These are phyloP conservation scores for Drosophila tristis DNA, from an alignment of 1,140 invertebrate genomes.

Conservation along the genomic window DNA sequence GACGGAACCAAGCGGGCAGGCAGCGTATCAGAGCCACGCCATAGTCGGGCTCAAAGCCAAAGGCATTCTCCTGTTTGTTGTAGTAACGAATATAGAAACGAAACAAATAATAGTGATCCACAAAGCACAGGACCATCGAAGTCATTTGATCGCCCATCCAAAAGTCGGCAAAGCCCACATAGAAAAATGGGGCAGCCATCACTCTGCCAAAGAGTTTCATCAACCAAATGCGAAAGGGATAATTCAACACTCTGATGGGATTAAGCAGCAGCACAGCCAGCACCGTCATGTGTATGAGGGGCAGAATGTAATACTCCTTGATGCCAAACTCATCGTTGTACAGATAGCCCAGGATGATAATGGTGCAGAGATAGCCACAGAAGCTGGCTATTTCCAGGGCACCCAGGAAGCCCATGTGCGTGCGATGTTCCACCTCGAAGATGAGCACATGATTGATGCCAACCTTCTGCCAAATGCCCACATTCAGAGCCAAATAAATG, in stretches of 20 bases:
- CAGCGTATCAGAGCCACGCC: conserved; percentile 87
- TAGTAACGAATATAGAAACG: conserved; percentile 55
- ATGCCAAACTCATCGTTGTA: conserved; percentile 85
- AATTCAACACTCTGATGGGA: conserved; percentile 87
- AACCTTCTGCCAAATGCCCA: conserved; percentile 88
- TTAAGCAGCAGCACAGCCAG: conserved; percentile 87
- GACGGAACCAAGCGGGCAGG: conserved; percentile 93
- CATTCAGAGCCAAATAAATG: conserved; percentile 89
- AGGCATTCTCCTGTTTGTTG: background rate
- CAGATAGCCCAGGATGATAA: conserved; percentile 84
- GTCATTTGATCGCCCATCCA: conserved; percentile 97
- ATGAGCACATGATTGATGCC: conserved; percentile 93
- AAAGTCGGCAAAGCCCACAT: conserved; percentile 95
- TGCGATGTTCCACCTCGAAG: conserved; percentile 90
- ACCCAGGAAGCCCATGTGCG: conserved; percentile 87
- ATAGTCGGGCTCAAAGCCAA: conserved; percentile 45
- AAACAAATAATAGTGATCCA: conserved; percentile 88
- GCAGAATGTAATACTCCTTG: conserved; percentile 86
- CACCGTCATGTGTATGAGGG: conserved; percentile 86
- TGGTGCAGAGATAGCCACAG: conserved; percentile 88
- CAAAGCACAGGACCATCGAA: conserved; percentile 90
- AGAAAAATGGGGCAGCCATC: conserved; percentile 91
- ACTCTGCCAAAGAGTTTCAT: conserved; percentile 85
- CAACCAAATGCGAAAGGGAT: conserved; percentile 77
- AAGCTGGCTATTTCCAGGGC: conserved; percentile 88